Conservation (phyloP, 2,797 vertebrate species). For the Scolopax bukidnonensis region DNA sequence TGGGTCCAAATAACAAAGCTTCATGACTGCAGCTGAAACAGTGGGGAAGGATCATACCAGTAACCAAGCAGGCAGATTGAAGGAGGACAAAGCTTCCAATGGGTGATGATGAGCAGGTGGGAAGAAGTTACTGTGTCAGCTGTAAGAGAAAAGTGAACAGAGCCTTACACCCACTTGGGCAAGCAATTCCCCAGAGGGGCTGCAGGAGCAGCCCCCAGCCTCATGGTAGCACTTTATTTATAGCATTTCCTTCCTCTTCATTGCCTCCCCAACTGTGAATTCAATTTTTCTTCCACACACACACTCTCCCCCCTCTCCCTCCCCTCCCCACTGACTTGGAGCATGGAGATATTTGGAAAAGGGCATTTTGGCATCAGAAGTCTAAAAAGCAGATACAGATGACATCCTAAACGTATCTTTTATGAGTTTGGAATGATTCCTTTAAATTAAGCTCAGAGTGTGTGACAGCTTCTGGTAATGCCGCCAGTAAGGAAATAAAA, state of each 20-base stretch:
- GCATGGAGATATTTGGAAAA: slow-evolving; percentile 6
- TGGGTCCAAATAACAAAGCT: background rate
- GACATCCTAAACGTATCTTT: slow-evolving; percentile 56
- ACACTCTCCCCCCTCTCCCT: too few species aligned
- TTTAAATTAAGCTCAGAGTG: slow-evolving; percentile 54
- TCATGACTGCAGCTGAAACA: background rate
- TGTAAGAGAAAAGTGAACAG: background rate
- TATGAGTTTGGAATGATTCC: slow-evolving; percentile 54
- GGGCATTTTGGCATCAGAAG: slow-evolving; percentile 33
- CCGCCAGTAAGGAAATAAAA: slow-evolving; percentile 28
- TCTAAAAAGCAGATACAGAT: slow-evolving; percentile 57
- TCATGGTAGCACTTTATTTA: slow-evolving; percentile 30
- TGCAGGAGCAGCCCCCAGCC: background rate
- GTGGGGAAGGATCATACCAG: background rate
- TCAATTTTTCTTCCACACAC: background rate
- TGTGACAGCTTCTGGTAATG: slow-evolving; percentile 52
- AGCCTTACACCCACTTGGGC: background rate
- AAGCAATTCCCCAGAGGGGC: background rate
- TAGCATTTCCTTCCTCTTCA: background rate
- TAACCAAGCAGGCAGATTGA: background rate
- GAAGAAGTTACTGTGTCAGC: background rate
- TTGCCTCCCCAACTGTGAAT: background rate
- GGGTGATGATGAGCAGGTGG: background rate
- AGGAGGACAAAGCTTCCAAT: background rate
- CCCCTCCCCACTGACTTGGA: background rate